Conservation (phyloP, 2,797 vertebrate species). For the Carcharodon carcharias region DNA sequence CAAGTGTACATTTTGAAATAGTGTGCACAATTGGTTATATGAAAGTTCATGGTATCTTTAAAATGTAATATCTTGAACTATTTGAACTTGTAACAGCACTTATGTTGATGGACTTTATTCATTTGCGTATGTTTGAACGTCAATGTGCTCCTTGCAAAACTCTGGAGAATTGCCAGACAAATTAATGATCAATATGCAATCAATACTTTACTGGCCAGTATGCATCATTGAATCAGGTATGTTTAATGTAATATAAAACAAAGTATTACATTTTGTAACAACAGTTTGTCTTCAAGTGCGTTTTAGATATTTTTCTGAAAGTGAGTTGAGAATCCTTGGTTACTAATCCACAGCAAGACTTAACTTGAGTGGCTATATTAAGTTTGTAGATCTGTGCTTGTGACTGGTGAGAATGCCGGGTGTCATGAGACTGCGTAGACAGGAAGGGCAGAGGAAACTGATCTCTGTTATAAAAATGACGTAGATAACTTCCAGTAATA, state of each 20-base stretch:
- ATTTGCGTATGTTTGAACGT: background rate
- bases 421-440: background rate
- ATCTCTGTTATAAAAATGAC: background rate
- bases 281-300: background rate
- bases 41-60: background rate
- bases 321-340: background rate
- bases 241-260: background rate
- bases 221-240: background rate
- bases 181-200: background rate
- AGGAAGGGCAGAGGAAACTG: background rate
- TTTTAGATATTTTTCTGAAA: background rate
- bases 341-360: background rate
- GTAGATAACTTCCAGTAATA: background rate
- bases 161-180: background rate
- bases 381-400: background rate
- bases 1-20: slow-evolving; percentile 3
- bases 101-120: background rate
- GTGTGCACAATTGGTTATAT: background rate
- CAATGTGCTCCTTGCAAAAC: slow-evolving; percentile 13
- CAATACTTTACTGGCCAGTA: background rate
- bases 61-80: background rate
- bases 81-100: background rate
- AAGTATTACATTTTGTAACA: background rate
- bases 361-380: background rate
- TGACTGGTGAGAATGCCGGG: background rate